These are phyloP conservation scores for Eilema sororculum DNA, from an alignment of 2,888 invertebrate species.

Conservation along the genomic window DNA sequence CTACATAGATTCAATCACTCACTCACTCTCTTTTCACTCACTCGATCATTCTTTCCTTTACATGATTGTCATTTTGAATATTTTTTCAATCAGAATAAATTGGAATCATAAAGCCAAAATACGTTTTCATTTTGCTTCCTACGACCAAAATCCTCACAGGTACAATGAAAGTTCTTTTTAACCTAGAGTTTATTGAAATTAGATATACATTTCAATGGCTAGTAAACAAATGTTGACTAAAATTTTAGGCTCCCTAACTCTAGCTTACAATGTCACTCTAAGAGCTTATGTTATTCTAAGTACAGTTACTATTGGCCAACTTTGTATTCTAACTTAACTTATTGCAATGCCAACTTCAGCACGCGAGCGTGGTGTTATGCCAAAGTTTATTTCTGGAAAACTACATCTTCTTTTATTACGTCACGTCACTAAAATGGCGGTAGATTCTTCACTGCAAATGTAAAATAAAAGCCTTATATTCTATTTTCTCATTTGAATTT, in stretches of 20 bases:
- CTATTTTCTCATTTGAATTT: too few relatives aligned
- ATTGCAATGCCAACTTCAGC: not conserved
- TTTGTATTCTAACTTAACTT: conserved; percentile 6
- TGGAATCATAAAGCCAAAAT: too few relatives aligned
- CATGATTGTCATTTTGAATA: too few relatives aligned
- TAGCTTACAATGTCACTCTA: conserved; percentile 7
- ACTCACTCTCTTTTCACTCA: too few relatives aligned
- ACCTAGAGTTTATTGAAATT: not conserved
- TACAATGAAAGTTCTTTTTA: not conserved
- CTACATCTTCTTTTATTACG: not conserved
- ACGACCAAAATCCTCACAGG: too few relatives aligned
- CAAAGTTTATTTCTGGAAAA: not conserved
- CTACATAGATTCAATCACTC: too few relatives aligned
- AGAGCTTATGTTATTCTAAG: conserved; percentile 18
- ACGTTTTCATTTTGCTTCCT: too few relatives aligned
- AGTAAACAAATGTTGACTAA: not conserved
- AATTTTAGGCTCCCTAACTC: not conserved
- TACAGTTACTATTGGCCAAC: conserved; percentile 3
- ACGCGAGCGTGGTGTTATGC: not conserved
- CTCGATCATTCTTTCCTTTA: too few relatives aligned
- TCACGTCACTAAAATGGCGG: not conserved
- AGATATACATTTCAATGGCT: not conserved
- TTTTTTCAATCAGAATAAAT: too few relatives aligned
- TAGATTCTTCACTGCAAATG: not conserved
- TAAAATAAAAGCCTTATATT: not conserved